A percentile compares a stretch with the other conserved stretches of the same genome.
Evolutionary conservation across 1,140 invertebrate species (phyloP).

Genomic region (Pinna nobilis): DNA sequence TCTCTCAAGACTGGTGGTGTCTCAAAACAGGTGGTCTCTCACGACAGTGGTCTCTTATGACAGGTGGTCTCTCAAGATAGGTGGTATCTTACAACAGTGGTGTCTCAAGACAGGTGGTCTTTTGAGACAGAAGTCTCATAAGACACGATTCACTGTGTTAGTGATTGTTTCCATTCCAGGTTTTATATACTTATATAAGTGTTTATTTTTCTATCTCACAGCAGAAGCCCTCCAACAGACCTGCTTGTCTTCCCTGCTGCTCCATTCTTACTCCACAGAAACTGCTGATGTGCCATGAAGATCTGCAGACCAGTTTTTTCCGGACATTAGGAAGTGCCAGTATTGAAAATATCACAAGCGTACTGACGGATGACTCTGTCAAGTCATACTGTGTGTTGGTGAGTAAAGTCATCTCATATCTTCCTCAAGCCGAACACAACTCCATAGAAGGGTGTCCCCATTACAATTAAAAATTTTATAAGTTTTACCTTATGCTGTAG

Average conservation of each 20-base stretch:
- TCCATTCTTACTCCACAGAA: constrained; percentile 81
- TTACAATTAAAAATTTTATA: background rate
- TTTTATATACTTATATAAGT: too few relatives aligned
- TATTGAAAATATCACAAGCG: constrained; percentile 66
- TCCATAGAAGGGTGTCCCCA: background rate
- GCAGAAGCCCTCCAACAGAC: too few relatives aligned
- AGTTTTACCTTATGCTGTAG: background rate
- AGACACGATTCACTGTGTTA: too few relatives aligned
- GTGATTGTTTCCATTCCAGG: too few relatives aligned
- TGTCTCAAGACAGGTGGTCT: too few relatives aligned
- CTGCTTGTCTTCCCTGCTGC: constrained; percentile 79
- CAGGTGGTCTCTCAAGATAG: too few relatives aligned
- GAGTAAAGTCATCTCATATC: constrained; percentile 39
- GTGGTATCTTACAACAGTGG: too few relatives aligned
- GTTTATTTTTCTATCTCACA: too few relatives aligned
- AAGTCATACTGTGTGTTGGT: constrained; percentile 80
- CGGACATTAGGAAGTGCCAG: constrained; percentile 71
- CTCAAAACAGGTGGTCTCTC: too few relatives aligned
- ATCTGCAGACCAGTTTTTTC: constrained; percentile 69
- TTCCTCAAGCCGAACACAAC: background rate
- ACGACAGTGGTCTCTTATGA: too few relatives aligned
- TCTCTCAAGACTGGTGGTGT: too few relatives aligned
- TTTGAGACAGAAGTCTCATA: too few relatives aligned
- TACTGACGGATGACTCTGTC: constrained; percentile 60
- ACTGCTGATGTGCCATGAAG: constrained; percentile 83